Base-by-base conservation (phyloP, 2,888 invertebrate genomes). In the Oasisia sp. region DNA sequence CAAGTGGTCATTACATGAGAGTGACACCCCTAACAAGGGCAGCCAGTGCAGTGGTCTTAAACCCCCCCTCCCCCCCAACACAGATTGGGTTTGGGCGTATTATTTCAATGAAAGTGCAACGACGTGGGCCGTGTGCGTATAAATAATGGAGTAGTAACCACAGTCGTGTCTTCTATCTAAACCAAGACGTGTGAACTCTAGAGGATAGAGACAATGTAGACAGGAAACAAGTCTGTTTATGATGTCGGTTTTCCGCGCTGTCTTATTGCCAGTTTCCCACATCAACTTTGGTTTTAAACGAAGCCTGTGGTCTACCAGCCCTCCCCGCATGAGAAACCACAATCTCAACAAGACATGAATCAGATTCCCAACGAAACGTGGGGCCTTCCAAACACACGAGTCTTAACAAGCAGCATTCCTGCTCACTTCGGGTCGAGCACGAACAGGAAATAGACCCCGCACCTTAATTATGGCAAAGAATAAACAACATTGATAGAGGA, bases 391-490 rank as follows among this genome's bases (percentile, higher is more conserved):
- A 74, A 74, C n/a, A 74, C 74, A 74, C 74, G 27, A 27, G 74
- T 74, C 74, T 27, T 74, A 74, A 74, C 74, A 74, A 74, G 74
- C 74, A 27, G 27, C 74, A 74, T 27, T 74, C 74, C 74, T 74
- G 74, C 74, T 74, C 74, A 74, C n/a, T 74, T 19, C 7, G 19
- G 74, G 74, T 19, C 5, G 1, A 74, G 38, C 74, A 19, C 14
- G 27, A 74, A 7, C 7, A 27, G 74, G 27, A 7, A 74, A 74
- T 27, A 74, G 74, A 74, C 27, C 27, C 27, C 74, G n/a, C n/a
- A n/a, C 74, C 74, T 74, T 74, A 74, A 74, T 74, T 74, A 74
- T 74, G 7, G 74, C 74, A 74, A 74, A 74, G 74, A 74, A 74
- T 74, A 74, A 74, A 74, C 74, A 74, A 74, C 74, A 27, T 27